Evolutionary conservation across 2,797 vertebrate species (phyloP).

Genomic region (Percopsis omiscomaycus): DNA sequence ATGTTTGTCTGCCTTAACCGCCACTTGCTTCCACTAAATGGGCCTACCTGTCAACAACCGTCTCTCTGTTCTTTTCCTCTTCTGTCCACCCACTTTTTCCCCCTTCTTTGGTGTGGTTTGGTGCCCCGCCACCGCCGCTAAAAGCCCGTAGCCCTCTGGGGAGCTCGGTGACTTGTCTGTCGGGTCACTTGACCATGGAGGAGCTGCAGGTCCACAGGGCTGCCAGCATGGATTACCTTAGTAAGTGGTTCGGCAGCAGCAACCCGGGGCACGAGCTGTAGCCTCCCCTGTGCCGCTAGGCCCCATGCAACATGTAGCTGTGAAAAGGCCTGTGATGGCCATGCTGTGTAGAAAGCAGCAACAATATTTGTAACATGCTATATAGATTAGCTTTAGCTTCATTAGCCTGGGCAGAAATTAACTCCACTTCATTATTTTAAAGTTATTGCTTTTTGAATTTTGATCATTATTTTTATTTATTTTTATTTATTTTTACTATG

Average conservation of each 20-base stretch:
- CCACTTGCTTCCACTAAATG: background rate
- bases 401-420: background rate
- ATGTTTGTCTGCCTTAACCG: constrained; percentile 11
- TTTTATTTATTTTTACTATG: constrained; percentile 21
- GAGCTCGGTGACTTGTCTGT: constrained; percentile 93
- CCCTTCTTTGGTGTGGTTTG: constrained; percentile 38
- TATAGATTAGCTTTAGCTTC: too few relatives aligned
- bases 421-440: background rate
- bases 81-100: constrained; percentile 38
- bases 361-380: too few relatives aligned
- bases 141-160: constrained; percentile 92
- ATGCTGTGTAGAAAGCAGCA: too few relatives aligned
- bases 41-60: constrained; percentile 49
- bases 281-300: background rate
- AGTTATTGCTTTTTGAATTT: too few relatives aligned
- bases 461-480: background rate
- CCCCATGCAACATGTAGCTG: too few relatives aligned
- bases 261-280: background rate
- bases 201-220: constrained; percentile 85
- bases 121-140: constrained; percentile 74
- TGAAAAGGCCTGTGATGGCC: too few relatives aligned
- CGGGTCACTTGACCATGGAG: constrained; percentile 85
- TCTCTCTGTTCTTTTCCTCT: constrained; percentile 16
- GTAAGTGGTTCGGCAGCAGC: constrained; percentile 81
- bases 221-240: constrained; percentile 95